These are phyloP conservation scores for Donacobius atricapilla DNA, from an alignment of 2,113 vertebrate species.

Conservation along the genomic window DNA sequence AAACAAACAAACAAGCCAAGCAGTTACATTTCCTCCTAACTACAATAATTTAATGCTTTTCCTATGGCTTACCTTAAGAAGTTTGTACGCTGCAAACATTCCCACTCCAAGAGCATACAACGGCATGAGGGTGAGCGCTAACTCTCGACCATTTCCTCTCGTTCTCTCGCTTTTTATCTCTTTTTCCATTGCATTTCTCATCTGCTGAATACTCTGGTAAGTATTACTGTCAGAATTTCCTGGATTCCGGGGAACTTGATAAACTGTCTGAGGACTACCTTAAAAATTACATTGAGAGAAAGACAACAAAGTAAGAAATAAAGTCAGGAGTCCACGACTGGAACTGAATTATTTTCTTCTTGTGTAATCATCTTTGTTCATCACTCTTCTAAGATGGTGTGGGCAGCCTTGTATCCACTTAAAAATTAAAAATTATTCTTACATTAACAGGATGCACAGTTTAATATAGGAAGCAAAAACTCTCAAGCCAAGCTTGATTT, in stretches of 20 bases:
- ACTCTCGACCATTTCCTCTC: slow-evolving; percentile 79
- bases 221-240: slow-evolving; percentile 54
- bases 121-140: slow-evolving; percentile 88
- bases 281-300: slow-evolving; percentile 5
- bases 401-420: not conserved
- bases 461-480: not conserved
- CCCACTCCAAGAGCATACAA: slow-evolving; percentile 87
- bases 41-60: not conserved
- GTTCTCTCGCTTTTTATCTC: slow-evolving; percentile 80
- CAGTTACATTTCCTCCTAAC: not conserved
- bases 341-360: not conserved
- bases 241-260: slow-evolving; percentile 13
- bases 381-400: not conserved
- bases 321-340: not conserved
- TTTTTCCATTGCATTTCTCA: slow-evolving; percentile 84
- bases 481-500: not conserved
- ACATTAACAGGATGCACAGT: not conserved
- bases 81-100: slow-evolving; percentile 88
- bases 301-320: not conserved
- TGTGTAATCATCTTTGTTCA: not conserved
- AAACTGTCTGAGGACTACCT: slow-evolving; percentile 28
- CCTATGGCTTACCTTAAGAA: slow-evolving; percentile 78
- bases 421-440: not conserved
- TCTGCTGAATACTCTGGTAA: slow-evolving; percentile 76
- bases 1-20: not conserved